A percentile compares a stretch with the other conserved stretches of the same genome.
Conservation (phyloP, 2,113 vertebrate genomes). For the Glareola pratincola region DNA sequence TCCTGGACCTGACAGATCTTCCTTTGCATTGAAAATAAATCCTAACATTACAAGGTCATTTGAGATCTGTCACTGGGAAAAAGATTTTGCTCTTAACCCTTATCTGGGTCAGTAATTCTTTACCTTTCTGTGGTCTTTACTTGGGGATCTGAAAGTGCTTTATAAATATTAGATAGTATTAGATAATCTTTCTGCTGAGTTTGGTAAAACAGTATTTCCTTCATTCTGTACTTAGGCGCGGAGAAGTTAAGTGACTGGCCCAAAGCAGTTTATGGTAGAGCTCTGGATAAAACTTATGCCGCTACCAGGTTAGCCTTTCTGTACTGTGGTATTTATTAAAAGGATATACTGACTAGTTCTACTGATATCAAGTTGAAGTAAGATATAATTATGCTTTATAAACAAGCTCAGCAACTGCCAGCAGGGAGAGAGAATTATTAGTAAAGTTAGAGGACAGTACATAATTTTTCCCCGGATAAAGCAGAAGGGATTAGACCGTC, state of each 20-base stretch:
- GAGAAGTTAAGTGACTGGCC: neutral
- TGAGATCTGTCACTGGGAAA: conserved; percentile 13
- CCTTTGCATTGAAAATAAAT: conserved; percentile 34
- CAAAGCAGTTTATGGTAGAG: neutral
- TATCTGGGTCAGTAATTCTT: conserved; percentile 6
- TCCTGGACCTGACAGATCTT: conserved; percentile 7
- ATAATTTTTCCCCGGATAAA: neutral
- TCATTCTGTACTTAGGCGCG: neutral
- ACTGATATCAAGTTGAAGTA: neutral
- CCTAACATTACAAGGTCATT: conserved; percentile 31
- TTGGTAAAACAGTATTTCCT: neutral
- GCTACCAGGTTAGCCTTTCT: neutral
- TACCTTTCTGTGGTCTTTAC: neutral
- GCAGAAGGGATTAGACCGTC: neutral
- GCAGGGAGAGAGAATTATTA: neutral
- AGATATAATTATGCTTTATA: neutral
- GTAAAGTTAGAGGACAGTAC: neutral
- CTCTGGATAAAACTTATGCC: neutral
- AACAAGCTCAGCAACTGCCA: neutral
- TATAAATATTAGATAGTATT: conserved; percentile 10
- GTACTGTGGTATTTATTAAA: neutral
- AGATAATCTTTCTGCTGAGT: neutral
- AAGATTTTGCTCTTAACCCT: conserved; percentile 1
- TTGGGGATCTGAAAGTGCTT: neutral
- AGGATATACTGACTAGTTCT: neutral